These are phyloP conservation scores for Albula glossodonta DNA, from an alignment of 2,113 vertebrate genomes.

Conservation along the genomic window DNA sequence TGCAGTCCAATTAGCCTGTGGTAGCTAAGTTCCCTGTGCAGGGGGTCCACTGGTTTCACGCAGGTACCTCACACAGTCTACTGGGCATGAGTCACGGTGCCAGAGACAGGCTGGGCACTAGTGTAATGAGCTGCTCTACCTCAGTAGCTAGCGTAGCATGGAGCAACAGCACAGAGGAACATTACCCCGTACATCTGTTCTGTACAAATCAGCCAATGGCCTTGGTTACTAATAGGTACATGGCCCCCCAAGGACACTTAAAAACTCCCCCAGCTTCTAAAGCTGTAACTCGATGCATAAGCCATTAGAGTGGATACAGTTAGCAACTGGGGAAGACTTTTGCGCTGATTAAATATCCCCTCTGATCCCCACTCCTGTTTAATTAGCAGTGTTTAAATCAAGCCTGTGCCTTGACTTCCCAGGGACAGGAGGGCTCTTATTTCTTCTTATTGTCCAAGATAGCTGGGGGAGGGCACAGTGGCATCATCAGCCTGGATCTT, in stretches of 20 bases:
- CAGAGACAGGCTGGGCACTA: background rate
- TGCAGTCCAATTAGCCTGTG: constrained; percentile 2
- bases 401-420: constrained; percentile 34
- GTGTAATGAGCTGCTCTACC: constrained; percentile 9
- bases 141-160: constrained; percentile 17
- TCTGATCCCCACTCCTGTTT: constrained; percentile 43
- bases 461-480: background rate
- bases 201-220: constrained; percentile 42
- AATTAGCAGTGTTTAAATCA: constrained; percentile 55
- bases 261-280: constrained; percentile 23
- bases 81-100: background rate
- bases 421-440: background rate
- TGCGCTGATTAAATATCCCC: constrained; percentile 48
- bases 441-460: background rate
- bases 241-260: constrained; percentile 36
- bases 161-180: constrained; percentile 21
- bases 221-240: constrained; percentile 49
- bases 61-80: background rate
- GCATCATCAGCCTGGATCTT: background rate
- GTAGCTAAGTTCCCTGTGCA: background rate
- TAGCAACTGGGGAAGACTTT: constrained; percentile 44
- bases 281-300: constrained; percentile 34
- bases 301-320: constrained; percentile 37
- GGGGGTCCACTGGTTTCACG: background rate
- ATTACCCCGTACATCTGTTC: constrained; percentile 28